Conservation (phyloP, 2,797 vertebrate species). For the Hydrolagus colliei region DNA sequence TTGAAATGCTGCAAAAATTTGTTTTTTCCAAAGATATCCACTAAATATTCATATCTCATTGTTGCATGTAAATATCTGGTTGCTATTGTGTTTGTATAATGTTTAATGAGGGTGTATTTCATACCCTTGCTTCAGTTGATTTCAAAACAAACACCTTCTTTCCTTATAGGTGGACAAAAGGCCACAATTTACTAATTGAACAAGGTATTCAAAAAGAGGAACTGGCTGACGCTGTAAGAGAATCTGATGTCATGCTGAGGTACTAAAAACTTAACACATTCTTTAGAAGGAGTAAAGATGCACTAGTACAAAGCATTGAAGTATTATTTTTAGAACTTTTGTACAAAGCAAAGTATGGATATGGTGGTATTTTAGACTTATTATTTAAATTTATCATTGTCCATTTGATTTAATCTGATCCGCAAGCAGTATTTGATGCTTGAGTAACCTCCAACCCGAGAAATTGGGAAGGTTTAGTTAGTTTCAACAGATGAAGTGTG, state of each 20-base stretch:
- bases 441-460: background rate
- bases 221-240: slow-evolving; percentile 75
- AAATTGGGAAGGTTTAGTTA: background rate
- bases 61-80: background rate
- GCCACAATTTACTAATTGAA: slow-evolving; percentile 81
- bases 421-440: background rate
- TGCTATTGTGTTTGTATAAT: background rate
- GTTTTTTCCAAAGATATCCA: too few species aligned
- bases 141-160: slow-evolving; percentile 27
- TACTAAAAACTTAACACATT: slow-evolving; percentile 37
- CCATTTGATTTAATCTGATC: background rate
- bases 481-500: background rate
- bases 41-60: background rate
- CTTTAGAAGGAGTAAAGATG: background rate
- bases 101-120: background rate
- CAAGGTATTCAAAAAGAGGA: slow-evolving; percentile 78
- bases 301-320: background rate
- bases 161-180: slow-evolving; percentile 81
- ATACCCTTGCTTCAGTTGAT: background rate
- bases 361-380: background rate
- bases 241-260: slow-evolving; percentile 87
- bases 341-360: background rate
- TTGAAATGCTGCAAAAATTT: background rate
- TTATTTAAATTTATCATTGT: background rate
- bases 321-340: background rate